Evolutionary conservation across 2,888 invertebrate genomes (phyloP).

Genomic region (Apamea anceps): DNA sequence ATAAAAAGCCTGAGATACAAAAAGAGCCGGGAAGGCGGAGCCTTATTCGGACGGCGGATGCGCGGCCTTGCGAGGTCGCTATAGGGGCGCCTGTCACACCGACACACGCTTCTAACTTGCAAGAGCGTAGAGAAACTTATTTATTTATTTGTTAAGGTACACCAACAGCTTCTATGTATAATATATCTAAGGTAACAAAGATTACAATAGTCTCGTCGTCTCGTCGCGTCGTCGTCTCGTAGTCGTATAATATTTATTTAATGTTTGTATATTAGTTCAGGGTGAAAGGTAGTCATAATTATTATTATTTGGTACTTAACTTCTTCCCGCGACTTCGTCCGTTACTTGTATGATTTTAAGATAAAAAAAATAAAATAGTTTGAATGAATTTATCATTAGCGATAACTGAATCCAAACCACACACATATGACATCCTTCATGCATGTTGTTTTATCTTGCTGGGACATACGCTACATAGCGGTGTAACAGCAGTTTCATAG

Average conservation of each 20-base stretch:
- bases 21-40: conserved; percentile 51
- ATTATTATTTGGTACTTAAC: no score
- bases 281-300: no score
- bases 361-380: no score
- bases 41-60: conserved; percentile 71
- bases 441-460: background rate
- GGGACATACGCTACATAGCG: background rate
- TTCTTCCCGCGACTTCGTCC: no score
- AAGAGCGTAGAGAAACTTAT: background rate
- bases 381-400: background rate
- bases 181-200: no score
- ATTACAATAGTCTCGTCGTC: no score
- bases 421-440: background rate
- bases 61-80: conserved; percentile 84
- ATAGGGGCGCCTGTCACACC: conserved; percentile 73
- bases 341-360: no score
- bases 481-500: conserved; percentile 43
- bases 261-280: no score
- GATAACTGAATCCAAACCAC: background rate
- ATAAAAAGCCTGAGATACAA: conserved; percentile 64
- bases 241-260: no score
- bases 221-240: no score
- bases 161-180: no score
- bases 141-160: background rate
- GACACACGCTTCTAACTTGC: conserved; percentile 27